Evolutionary conservation across 2,113 vertebrate species (phyloP), one percentile per base, ranked within the genome.

Genomic region (Tautogolabrus adspersus): DNA sequence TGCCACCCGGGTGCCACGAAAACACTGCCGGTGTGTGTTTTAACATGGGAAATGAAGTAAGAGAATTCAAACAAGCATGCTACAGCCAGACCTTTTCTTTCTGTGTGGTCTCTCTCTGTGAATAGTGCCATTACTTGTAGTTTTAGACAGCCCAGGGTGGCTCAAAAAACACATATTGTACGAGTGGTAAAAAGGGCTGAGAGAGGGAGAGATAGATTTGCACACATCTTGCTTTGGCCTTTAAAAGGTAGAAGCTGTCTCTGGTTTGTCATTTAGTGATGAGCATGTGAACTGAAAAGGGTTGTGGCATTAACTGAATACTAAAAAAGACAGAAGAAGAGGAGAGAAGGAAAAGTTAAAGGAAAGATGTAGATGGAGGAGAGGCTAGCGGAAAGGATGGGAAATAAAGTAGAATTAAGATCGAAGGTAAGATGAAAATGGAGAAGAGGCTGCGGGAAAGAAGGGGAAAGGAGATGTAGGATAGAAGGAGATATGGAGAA

Each of bases 191-290:
- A 88, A 88, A 84, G 66, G 83, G 66, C 79, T 67, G 81, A 63
- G 78, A 69, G 81, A 75, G 77, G 11, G 75, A 22, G 75, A 72
- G 83, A 86, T 23, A 59, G 85, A 87, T 82, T 65, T 72, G 59
- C 83, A 73, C 81, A 66, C 79, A 67, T 84, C 84, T 82, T 18
- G 26, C 78, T 83, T 77, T 91, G 89, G 89, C 91, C 90, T 92
- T 92, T 91, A 89, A 87, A 72, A 88, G 79, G 81, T 75, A 62
- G 85, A 87, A 78, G 89, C 87, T 80, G 88, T 87, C 86, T 90
- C 58, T 44, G 86, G 72, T 87, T 89, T 89, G 92, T 91, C 92
- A 92, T 93, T 90, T 90, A 88, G 90, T 81, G 89, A 92, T 21
- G 83, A 83, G 86, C 81, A 77, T 74, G 85, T 87, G 91, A 79